phyloP scores from a whole-genome alignment of 2,113 vertebrate species.

The Bujurquina vittata region DNA sequence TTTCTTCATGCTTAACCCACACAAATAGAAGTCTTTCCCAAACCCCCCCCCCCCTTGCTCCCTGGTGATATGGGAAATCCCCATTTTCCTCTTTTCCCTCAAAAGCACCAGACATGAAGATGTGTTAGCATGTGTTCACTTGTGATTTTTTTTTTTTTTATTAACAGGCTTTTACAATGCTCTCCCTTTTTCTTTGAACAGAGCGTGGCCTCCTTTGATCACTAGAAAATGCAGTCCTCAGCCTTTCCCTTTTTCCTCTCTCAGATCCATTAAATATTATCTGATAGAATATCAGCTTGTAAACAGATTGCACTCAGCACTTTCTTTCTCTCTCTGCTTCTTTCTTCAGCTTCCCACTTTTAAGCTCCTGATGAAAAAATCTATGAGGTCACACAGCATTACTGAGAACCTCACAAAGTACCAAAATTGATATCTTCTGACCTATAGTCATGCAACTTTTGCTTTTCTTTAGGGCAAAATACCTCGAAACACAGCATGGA shows the following conservation, averaged over 20 bases:
- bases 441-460: conserved; percentile 12
- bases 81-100: conserved; percentile 41
- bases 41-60: conserved; percentile 41
- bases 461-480: neutral
- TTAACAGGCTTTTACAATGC: conserved; percentile 56
- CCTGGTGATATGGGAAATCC: conserved; percentile 69
- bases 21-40: conserved; percentile 54
- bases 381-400: conserved; percentile 44
- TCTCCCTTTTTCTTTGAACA: conserved; percentile 17
- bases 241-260: conserved; percentile 36
- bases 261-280: neutral
- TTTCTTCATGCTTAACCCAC: conserved; percentile 56
- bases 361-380: conserved; percentile 76
- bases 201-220: conserved; percentile 54
- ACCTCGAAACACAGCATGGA: neutral
- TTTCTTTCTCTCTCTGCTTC: neutral
- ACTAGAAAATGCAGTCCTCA: neutral
- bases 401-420: conserved; percentile 23
- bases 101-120: conserved; percentile 7
- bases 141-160: conserved; percentile 3
- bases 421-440: conserved; percentile 29
- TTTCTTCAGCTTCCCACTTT: conserved; percentile 37
- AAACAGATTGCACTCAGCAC: conserved; percentile 18
- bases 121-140: neutral
- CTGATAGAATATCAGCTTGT: conserved; percentile 28